Evolutionary conservation across 2,888 invertebrate genomes (phyloP).

Genomic region (Serrognathus titanus): DNA sequence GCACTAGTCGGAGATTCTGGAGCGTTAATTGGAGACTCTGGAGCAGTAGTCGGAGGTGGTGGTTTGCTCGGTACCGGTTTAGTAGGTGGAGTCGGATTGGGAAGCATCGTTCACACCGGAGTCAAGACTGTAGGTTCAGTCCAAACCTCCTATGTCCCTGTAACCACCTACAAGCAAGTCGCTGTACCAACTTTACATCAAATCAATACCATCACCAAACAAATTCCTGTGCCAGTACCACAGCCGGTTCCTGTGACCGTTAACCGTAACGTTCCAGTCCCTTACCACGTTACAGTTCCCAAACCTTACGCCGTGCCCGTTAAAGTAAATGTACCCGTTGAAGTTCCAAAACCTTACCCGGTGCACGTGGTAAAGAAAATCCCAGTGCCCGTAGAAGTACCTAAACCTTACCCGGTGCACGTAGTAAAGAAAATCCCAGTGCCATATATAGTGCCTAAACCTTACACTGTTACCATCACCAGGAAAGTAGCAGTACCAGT

Average conservation of each 20-base stretch:
- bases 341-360: slow-evolving; percentile 25
- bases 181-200: slow-evolving; percentile 11
- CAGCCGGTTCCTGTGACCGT: slow-evolving; percentile 39
- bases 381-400: slow-evolving; percentile 33
- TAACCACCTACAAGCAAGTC: neutral
- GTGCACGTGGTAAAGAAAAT: slow-evolving; percentile 23
- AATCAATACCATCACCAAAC: slow-evolving; percentile 5
- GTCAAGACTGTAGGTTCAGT: too few relatives aligned
- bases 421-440: slow-evolving; percentile 16
- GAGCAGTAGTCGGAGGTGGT: neutral
- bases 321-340: slow-evolving; percentile 30
- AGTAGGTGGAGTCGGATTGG: neutral
- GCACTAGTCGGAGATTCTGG: slow-evolving; percentile 2
- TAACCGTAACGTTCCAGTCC: slow-evolving; percentile 17
- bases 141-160: too few relatives aligned
- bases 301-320: slow-evolving; percentile 19
- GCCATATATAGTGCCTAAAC: slow-evolving; percentile 38
- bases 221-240: slow-evolving; percentile 34
- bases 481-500: slow-evolving; percentile 34
- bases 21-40: neutral
- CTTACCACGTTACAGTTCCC: slow-evolving; percentile 26
- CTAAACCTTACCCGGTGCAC: slow-evolving; percentile 37
- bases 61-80: neutral
- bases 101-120: neutral
- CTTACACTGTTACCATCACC: slow-evolving; percentile 37